phyloP scores from a whole-genome alignment of 2,113 vertebrate species.

The Perca schrenkii region DNA sequence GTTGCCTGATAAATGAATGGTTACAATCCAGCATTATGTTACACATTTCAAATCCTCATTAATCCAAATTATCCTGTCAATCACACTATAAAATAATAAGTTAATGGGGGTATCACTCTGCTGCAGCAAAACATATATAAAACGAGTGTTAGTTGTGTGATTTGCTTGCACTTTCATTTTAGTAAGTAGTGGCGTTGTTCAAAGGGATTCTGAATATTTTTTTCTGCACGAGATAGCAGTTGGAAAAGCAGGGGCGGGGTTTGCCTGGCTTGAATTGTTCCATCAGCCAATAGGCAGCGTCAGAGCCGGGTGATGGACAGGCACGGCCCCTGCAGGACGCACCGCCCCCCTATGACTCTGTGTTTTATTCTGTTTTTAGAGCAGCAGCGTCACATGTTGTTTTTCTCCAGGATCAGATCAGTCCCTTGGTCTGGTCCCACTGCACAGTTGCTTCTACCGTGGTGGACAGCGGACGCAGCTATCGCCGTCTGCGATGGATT shows the following conservation, averaged over 20 bases:
- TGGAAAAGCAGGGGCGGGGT: constrained; percentile 30
- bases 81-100: not conserved
- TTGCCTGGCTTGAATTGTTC: constrained; percentile 20
- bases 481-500: constrained; percentile 60
- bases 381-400: constrained; percentile 94
- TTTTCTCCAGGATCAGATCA: constrained; percentile 89
- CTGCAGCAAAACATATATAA: not conserved
- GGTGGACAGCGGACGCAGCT: constrained; percentile 71
- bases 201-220: constrained; percentile 31
- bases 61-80: constrained; percentile 17
- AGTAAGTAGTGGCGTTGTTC: constrained; percentile 30
- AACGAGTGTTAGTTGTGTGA: too few relatives aligned
- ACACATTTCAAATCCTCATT: constrained; percentile 37
- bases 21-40: constrained; percentile 28
- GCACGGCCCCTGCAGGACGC: constrained; percentile 76
- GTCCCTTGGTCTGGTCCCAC: constrained; percentile 77
- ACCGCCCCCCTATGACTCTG: constrained; percentile 79
- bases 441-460: constrained; percentile 76
- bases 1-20: constrained; percentile 44
- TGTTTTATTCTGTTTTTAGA: constrained; percentile 82
- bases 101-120: not conserved
- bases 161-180: constrained; percentile 2
- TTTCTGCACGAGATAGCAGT: constrained; percentile 42
- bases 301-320: constrained; percentile 53
- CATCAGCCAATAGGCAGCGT: constrained; percentile 63